Percentiles rank a stretch among this genome's conserved stretches.
Conservation (phyloP, 2,888 invertebrate species). For the Drosophila cognata region DNA sequence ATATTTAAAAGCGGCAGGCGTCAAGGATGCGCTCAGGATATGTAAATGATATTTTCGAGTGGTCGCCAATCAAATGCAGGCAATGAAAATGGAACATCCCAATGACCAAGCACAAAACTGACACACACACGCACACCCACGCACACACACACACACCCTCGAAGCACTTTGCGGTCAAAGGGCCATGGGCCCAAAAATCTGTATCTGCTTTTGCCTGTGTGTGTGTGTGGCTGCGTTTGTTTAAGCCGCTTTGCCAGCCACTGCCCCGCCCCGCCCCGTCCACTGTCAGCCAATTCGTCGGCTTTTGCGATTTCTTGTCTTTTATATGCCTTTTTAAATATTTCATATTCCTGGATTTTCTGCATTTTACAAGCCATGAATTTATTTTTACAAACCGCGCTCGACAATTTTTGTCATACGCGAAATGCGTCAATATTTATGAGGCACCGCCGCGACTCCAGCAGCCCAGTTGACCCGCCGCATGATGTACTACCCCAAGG, state of each 20-base stretch:
- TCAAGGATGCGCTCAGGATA: conserved; percentile 64
- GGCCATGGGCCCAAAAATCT: conserved; percentile 62
- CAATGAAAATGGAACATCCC: conserved; percentile 45
- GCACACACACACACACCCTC: neutral
- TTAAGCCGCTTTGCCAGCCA: conserved; percentile 48
- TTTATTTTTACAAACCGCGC: conserved; percentile 76
- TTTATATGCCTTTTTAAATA: conserved; percentile 75
- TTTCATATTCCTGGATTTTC: conserved; percentile 75
- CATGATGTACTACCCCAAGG: conserved; percentile 14
- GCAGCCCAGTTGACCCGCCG: conserved; percentile 37
- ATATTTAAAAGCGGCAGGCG: conserved; percentile 46
- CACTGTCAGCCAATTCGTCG: conserved; percentile 43
- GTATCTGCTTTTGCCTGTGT: conserved; percentile 10
- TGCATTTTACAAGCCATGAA: conserved; percentile 79
- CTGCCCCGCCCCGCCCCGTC: neutral
- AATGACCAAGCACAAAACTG: conserved; percentile 35
- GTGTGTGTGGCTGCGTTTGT: conserved; percentile 22
- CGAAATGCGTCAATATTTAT: conserved; percentile 77
- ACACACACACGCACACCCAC: neutral
- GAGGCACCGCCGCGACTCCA: conserved; percentile 41
- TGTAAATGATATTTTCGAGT: conserved; percentile 81
- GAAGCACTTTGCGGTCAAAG: conserved; percentile 70
- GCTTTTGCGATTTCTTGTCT: conserved; percentile 43
- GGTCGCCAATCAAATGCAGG: conserved; percentile 72
- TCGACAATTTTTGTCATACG: conserved; percentile 70